These are phyloP conservation scores for Falco biarmicus DNA, from an alignment of 2,797 vertebrate genomes.

Conservation along the genomic window DNA sequence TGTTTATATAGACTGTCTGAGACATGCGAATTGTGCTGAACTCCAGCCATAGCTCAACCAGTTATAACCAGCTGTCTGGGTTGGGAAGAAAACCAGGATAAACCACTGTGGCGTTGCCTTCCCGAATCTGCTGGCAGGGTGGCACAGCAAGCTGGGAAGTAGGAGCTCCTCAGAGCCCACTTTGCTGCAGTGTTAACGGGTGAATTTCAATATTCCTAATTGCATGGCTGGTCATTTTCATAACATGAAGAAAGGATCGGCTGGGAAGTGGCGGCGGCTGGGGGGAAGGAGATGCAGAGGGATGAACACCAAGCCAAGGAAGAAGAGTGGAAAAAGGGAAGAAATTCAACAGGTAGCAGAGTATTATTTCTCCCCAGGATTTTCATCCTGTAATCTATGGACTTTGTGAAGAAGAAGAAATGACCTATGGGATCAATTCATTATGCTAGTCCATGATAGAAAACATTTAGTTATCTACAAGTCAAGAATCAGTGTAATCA, in stretches of 20 bases:
- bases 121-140: conserved; percentile 7
- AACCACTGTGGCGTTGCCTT: neutral
- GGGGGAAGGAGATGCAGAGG: neutral
- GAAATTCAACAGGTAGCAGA: neutral
- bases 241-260: neutral
- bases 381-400: neutral
- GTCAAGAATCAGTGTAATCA: neutral
- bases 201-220: neutral
- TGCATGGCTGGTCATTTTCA: neutral
- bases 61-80: conserved; percentile 42
- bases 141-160: conserved; percentile 35
- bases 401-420: neutral
- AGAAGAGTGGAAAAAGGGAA: neutral
- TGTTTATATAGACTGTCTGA: conserved; percentile 55
- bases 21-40: conserved; percentile 36
- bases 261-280: neutral
- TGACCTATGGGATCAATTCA: neutral
- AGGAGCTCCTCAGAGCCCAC: neutral
- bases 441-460: neutral
- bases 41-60: conserved; percentile 20
- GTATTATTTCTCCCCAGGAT: neutral
- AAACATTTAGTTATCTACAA: neutral
- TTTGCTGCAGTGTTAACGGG: neutral
- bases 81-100: conserved; percentile 38
- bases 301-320: neutral